Evolutionary conservation across 2,113 vertebrate genomes (phyloP), one percentile per base, ranked within the genome.

Genomic region (Barbus barbus): DNA sequence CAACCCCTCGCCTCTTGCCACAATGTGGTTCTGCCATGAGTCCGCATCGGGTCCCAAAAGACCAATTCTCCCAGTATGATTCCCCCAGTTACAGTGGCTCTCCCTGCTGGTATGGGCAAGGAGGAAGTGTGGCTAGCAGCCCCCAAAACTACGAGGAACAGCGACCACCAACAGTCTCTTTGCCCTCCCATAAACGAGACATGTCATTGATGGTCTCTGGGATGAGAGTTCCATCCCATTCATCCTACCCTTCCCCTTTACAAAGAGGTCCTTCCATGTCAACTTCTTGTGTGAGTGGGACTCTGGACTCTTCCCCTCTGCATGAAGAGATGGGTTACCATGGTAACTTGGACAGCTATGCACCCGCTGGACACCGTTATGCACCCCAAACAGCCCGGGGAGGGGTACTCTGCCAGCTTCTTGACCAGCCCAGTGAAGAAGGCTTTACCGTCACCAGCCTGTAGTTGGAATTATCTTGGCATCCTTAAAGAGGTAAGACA

Each of bases 391-490:
- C 86, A 88, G 93, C 93, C 89, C 94, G 94, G 94, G 93, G 96
- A 88, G 94, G 96, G 87, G 97, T 99, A 90, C 94, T 99, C 93
- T 97, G 97, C 93, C 97, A 98, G 88, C 96, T 99, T 93, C 95
- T 97, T 91, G 98, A 99, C 89, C 96, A 97, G 79, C 95, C 96
- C 89, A 95, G 94, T 2, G 98, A 99, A 89, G 98, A 99, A 94
- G 96, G 96, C 94, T 99, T 99, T 93, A 99, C 97, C 71, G 97
- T 99, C 94, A 99, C 98, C 93, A 98, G 97, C 95, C 96, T 99
- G 96, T 99, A 99, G 97, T 94, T 94, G 87, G 82, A 74, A 69
- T 78, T 81, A 90, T 93, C 81, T 78, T 74, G 84, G 38, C 72
- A 75, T 82, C 22, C 20, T 63, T 91, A 93, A 93, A 92, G 93